phyloP scores from a whole-genome alignment of 2,113 vertebrate genomes.

The Charadrius vociferus region DNA sequence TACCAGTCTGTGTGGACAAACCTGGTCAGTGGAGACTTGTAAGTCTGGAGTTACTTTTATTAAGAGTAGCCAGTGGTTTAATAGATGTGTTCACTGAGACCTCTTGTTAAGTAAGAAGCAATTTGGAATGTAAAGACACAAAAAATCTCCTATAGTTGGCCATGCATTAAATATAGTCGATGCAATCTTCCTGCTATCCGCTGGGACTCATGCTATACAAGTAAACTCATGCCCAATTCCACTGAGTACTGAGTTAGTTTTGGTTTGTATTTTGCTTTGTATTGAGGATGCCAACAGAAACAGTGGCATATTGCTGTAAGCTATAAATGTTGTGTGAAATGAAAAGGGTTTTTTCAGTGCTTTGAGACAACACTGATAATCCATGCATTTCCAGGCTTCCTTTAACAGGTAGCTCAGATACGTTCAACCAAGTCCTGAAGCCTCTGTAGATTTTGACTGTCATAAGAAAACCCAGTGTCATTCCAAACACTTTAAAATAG shows the following conservation, averaged over 20 bases:
- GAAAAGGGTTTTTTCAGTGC: neutral
- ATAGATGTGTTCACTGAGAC: neutral
- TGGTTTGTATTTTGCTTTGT: neutral
- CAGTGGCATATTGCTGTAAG: neutral
- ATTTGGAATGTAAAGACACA: neutral
- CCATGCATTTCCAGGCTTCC: neutral
- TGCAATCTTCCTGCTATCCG: neutral
- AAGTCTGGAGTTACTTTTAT: neutral
- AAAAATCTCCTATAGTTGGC: neutral
- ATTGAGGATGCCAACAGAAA: neutral
- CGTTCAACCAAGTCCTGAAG: neutral
- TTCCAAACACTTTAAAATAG: neutral
- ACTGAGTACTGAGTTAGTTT: neutral
- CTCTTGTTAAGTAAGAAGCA: neutral
- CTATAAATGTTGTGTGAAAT: neutral
- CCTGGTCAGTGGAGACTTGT: rapidly evolving
- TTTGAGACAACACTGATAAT: neutral
- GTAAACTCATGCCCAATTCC: neutral
- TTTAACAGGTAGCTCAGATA: neutral
- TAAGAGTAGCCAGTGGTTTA: neutral
- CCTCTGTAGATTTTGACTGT: neutral
- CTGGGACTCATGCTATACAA: neutral
- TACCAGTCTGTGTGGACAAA: neutral
- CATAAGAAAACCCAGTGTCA: neutral
- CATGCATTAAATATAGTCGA: neutral